These are phyloP conservation scores for Onychostruthus taczanowskii DNA, from an alignment of 2,113 vertebrate genomes.

Conservation along the genomic window DNA sequence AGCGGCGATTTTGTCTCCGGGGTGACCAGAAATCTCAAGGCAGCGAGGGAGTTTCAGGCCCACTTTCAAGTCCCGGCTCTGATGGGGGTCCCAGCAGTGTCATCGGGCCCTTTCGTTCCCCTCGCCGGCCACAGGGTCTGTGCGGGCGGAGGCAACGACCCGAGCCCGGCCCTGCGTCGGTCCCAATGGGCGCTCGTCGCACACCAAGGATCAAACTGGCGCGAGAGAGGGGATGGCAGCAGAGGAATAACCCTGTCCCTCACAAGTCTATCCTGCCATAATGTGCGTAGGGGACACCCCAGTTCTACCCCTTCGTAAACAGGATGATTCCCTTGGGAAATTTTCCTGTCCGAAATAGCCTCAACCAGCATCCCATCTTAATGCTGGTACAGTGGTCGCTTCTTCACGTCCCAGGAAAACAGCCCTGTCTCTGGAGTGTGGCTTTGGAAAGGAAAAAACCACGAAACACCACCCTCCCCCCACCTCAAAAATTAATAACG, in stretches of 20 bases:
- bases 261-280: not conserved
- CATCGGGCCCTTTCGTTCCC: not conserved
- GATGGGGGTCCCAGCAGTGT: fast-evolving
- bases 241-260: too few relatives aligned
- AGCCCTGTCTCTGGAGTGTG: fast-evolving
- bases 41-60: not conserved
- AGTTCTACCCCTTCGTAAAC: fast-evolving
- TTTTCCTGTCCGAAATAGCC: not conserved
- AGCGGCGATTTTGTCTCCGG: not conserved
- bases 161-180: fast-evolving
- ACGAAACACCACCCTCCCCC: too few relatives aligned
- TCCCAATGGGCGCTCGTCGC: not conserved
- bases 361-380: not conserved
- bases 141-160: not conserved
- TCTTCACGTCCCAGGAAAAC: not conserved
- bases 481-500: not conserved
- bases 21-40: not conserved
- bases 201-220: not conserved
- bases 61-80: not conserved
- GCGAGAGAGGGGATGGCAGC: not conserved
- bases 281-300: too few relatives aligned
- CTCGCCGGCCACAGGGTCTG: too few relatives aligned
- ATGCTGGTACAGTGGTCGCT: not conserved
- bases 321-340: not conserved
- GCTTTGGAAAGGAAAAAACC: not conserved